Evolutionary conservation across 2,797 vertebrate genomes (phyloP), one percentile per base, ranked within the genome.

Genomic region (Vultur gryphus): DNA sequence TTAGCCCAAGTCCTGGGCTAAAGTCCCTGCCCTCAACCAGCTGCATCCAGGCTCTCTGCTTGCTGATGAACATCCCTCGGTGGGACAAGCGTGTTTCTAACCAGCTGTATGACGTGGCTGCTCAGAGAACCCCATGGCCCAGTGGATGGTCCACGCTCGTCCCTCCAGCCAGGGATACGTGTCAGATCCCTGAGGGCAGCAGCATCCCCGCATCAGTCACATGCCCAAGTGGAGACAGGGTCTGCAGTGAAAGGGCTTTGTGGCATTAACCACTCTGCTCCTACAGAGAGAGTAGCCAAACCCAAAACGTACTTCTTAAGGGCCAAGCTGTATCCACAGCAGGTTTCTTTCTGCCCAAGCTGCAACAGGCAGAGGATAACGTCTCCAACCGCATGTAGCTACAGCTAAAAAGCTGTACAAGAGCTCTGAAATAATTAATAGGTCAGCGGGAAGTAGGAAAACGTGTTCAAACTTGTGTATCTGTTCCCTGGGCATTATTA

Each of bases 401-500:
- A 57, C 57, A 59, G 69, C 48, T 57, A 75, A 41, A 90, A 93
- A 93, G 54, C 52, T 78, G 44, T 55, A 84, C 31, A 61, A 75
- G 65, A 81, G 29, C 37, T 65, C 80, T 95, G 76, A 84, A 84
- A 86, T 67, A 91, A 91, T 83, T 71, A 84, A 66, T 51, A 90
- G 76, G 28, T n/a, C 49, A 95, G 52, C 1, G 2, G 33, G 77
- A 90, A 94, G 69, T 33, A 77, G 43, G 77, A 88, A 91, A 86
- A 91, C 23, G 1, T 57, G 75, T 83, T 93, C 64, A 83, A 87
- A 75, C 61, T 64, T 81, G 37, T 71, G 16, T 73, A 33, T 81
- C 20, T 83, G n/a, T 61, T 97, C 52, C 57, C 48, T 88, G 59
- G 29, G 69, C 82, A 49, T 93, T 87, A 86, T 77, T 87, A 93